Conservation (phyloP, 2,888 invertebrate species). For the Acanthacorydalis orientalis region DNA sequence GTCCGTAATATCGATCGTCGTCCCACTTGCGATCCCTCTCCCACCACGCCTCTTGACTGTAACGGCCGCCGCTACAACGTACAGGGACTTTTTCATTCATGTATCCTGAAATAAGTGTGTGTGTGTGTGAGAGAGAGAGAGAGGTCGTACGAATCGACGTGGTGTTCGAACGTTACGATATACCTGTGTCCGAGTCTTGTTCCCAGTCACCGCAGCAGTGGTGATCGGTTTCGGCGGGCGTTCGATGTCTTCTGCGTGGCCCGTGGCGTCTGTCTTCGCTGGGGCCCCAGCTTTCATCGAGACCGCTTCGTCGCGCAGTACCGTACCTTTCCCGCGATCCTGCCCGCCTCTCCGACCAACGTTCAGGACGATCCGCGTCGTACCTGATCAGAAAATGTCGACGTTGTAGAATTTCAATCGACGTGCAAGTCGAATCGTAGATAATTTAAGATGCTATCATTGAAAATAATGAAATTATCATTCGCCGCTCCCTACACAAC, state of each 20-base stretch:
- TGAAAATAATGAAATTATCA: too few species aligned
- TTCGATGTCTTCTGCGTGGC: slow-evolving; percentile 17
- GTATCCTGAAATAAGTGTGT: slow-evolving; percentile 21
- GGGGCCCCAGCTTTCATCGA: slow-evolving; percentile 17
- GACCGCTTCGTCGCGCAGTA: slow-evolving; percentile 16
- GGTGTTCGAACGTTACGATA: neutral
- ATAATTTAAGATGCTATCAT: neutral
- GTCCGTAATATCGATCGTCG: slow-evolving; percentile 22
- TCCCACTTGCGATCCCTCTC: slow-evolving; percentile 32
- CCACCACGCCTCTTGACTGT: slow-evolving; percentile 25
- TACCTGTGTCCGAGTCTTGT: slow-evolving; percentile 30
- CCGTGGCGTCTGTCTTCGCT: slow-evolving; percentile 18
- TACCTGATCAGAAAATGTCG: slow-evolving; percentile 16
- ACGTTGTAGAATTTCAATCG: neutral
- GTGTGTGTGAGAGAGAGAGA: neutral
- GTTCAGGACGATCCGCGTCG: slow-evolving; percentile 16
- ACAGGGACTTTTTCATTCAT: slow-evolving; percentile 24
- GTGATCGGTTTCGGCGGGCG: slow-evolving; percentile 17
- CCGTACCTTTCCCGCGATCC: slow-evolving; percentile 25
- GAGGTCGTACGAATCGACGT: neutral
- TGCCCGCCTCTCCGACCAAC: slow-evolving; percentile 23
- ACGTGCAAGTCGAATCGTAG: neutral
- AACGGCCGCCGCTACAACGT: neutral
- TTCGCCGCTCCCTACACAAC: too few species aligned
- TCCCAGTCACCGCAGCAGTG: slow-evolving; percentile 34